Conservation (phyloP, 2,888 invertebrate genomes). For the Dasysyrphus albostriatus region DNA sequence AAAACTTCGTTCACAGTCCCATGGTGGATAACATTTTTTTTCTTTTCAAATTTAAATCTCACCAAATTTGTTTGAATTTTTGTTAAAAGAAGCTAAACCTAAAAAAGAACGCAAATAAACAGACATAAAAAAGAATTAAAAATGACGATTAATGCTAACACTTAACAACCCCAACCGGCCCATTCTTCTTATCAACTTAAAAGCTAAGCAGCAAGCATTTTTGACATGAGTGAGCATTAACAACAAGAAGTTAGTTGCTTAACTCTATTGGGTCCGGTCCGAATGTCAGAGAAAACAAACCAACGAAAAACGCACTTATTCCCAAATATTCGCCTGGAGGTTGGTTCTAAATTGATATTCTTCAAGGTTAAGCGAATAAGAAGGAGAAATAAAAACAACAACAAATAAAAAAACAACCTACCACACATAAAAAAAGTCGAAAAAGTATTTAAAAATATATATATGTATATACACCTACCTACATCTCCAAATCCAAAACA, state of each 20-base stretch:
- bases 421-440: slow-evolving; percentile 3
- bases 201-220: slow-evolving; percentile 2
- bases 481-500: slow-evolving; percentile 18
- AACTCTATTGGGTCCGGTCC: slow-evolving; percentile 20
- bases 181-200: slow-evolving; percentile 58
- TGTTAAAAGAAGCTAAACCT: neutral
- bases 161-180: slow-evolving; percentile 51
- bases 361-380: slow-evolving; percentile 71
- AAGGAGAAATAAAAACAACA: slow-evolving; percentile 15
- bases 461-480: neutral
- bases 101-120: neutral
- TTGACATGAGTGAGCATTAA: slow-evolving; percentile 37
- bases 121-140: neutral
- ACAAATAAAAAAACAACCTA: slow-evolving; percentile 38
- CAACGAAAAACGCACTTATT: slow-evolving; percentile 61
- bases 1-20: no score
- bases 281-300: slow-evolving; percentile 52
- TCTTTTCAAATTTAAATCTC: neutral
- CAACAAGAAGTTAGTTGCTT: slow-evolving; percentile 16
- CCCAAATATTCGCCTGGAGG: slow-evolving; percentile 63
- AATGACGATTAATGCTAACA: slow-evolving; percentile 20
- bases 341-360: slow-evolving; percentile 72
- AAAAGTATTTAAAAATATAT: slow-evolving; percentile 24
- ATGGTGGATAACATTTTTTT: neutral
- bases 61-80: neutral